A percentile compares a stretch with the other conserved stretches of the same genome.
Evolutionary conservation across 2,113 vertebrate genomes (phyloP).

Genomic region (Antechinus stuartii): DNA sequence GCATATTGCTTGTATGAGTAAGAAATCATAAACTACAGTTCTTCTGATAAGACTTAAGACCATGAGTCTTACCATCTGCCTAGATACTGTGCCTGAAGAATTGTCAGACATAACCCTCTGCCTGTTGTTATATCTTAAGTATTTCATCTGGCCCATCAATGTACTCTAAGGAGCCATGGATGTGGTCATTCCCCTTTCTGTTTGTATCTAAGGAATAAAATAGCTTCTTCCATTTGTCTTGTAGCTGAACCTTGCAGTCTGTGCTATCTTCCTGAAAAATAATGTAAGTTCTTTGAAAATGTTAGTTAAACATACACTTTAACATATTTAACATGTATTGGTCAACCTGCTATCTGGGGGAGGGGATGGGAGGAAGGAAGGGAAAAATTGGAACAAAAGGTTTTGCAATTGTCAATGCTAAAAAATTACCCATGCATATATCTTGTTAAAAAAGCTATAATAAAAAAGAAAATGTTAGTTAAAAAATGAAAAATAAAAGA

Average conservation of each 20-base stretch:
- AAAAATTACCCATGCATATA: too few relatives aligned
- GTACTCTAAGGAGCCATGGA: background rate
- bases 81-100: background rate
- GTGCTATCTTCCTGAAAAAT: background rate
- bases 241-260: background rate
- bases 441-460: too few relatives aligned
- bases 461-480: too few relatives aligned
- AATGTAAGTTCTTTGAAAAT: background rate
- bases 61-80: background rate
- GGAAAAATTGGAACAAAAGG: too few relatives aligned
- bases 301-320: too few relatives aligned
- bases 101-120: background rate
- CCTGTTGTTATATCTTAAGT: background rate
- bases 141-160: background rate
- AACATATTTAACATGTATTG: too few relatives aligned
- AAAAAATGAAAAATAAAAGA: too few relatives aligned
- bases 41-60: background rate
- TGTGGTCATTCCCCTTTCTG: background rate
- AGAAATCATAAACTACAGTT: too few relatives aligned
- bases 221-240: background rate
- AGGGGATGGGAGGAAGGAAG: too few relatives aligned
- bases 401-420: too few relatives aligned
- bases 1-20: too few relatives aligned
- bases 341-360: too few relatives aligned
- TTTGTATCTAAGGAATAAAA: background rate